phyloP scores from a whole-genome alignment of 1,140 invertebrate species.

The Papilio machaon region DNA sequence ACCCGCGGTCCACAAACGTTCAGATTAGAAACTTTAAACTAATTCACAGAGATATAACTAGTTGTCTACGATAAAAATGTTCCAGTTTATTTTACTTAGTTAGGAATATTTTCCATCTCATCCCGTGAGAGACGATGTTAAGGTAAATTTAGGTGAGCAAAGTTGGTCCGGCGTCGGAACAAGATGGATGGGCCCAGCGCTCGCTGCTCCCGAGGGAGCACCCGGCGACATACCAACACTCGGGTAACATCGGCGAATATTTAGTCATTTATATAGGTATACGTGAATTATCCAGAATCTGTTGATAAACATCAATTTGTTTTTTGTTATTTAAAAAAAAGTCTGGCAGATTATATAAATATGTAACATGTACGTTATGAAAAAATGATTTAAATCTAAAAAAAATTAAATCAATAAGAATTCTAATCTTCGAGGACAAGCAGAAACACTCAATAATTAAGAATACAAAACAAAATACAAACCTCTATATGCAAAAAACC shows the following conservation, averaged over 20 bases:
- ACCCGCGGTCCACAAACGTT: too few relatives aligned
- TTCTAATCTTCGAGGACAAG: too few relatives aligned
- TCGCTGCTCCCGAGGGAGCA: not conserved
- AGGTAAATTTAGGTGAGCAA: conserved; percentile 22
- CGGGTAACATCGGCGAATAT: not conserved
- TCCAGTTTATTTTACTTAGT: not conserved
- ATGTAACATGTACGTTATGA: too few relatives aligned
- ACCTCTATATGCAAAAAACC: too few relatives aligned
- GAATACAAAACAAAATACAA: too few relatives aligned
- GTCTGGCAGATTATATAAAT: not conserved
- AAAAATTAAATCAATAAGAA: too few relatives aligned
- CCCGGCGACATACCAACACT: not conserved
- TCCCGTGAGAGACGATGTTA: conserved; percentile 13
- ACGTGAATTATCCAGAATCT: not conserved
- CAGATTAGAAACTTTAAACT: too few relatives aligned
- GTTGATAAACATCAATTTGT: not conserved
- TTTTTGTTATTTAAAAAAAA: not conserved
- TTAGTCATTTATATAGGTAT: not conserved
- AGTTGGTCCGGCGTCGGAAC: conserved; percentile 17
- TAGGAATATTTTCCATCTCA: not conserved
- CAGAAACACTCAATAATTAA: too few relatives aligned
- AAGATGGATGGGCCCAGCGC: conserved; percentile 14
- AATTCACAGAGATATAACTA: too few relatives aligned
- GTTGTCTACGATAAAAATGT: not conserved
- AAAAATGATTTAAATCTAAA: not conserved